Conservation (phyloP, 2,797 vertebrate genomes). For the Eptatretus atami region DNA sequence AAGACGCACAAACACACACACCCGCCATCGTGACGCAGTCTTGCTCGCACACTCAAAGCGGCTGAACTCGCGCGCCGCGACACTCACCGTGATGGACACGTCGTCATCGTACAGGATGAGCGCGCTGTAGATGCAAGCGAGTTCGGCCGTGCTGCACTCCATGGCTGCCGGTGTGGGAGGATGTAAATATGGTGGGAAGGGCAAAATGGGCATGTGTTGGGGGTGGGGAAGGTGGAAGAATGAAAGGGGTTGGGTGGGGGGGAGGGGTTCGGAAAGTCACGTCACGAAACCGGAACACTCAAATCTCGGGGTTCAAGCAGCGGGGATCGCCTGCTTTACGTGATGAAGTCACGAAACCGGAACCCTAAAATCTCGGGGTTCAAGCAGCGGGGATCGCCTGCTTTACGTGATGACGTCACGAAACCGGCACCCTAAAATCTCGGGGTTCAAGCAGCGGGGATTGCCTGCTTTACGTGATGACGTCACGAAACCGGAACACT, state of each 20-base stretch:
- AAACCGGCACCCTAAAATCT: too few species aligned
- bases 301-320: too few species aligned
- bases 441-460: too few species aligned
- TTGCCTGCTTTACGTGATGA: too few species aligned
- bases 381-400: too few species aligned
- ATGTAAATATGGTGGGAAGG: constrained; percentile 20
- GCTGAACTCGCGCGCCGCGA: too few species aligned
- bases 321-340: too few species aligned
- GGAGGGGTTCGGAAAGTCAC: not conserved
- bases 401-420: too few species aligned
- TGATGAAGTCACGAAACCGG: too few species aligned
- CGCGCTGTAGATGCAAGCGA: constrained; percentile 68
- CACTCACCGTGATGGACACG: constrained; percentile 70
- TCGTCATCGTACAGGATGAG: constrained; percentile 69
- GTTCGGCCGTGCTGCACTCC: constrained; percentile 62
- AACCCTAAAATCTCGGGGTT: too few species aligned
- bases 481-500: too few species aligned
- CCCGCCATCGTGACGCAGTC: not conserved
- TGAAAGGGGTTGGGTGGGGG: not conserved
- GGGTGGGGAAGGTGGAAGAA: constrained; percentile 13
- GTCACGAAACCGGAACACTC: too few species aligned
- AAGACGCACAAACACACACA: constrained; percentile 7
- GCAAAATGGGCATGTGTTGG: constrained; percentile 61
- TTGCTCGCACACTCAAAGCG: not conserved
- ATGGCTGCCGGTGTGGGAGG: constrained; percentile 8